Percentiles rank a stretch among this genome's conserved stretches.
These are phyloP conservation scores for Cheilosia impressa DNA, from an alignment of 2,888 invertebrate species.

Conservation along the genomic window DNA sequence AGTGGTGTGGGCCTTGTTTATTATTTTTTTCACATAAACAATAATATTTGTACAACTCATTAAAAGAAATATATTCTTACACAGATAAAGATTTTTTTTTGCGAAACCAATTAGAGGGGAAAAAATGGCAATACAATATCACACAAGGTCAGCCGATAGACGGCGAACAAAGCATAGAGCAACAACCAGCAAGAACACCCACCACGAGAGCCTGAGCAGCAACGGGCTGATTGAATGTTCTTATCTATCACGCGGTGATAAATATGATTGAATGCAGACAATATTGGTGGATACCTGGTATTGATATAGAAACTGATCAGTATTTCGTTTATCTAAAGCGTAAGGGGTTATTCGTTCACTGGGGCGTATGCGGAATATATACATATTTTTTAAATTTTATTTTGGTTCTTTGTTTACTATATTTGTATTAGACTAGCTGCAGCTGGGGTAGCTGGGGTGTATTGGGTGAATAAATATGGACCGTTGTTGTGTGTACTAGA, in stretches of 20 bases:
- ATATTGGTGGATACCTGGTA: no score
- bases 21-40: slow-evolving; percentile 5
- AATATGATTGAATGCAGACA: no score
- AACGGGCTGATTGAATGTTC: neutral
- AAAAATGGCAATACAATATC: slow-evolving; percentile 14
- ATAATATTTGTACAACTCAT: slow-evolving; percentile 7
- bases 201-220: no score
- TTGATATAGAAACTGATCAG: no score
- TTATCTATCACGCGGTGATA: no score
- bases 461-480: no score
- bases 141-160: slow-evolving; percentile 11
- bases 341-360: neutral
- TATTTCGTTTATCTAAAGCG: no score
- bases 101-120: neutral
- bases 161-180: neutral
- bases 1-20: neutral
- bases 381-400: neutral
- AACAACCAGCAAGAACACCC: neutral
- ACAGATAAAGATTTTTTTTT: neutral
- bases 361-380: slow-evolving; percentile 33
- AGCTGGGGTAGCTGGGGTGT: no score
- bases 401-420: neutral
- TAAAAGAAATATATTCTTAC: neutral
- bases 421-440: neutral
- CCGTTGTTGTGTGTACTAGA: no score